Conservation (phyloP, 2,888 invertebrate genomes). For the Cremastobaeus sp. region DNA sequence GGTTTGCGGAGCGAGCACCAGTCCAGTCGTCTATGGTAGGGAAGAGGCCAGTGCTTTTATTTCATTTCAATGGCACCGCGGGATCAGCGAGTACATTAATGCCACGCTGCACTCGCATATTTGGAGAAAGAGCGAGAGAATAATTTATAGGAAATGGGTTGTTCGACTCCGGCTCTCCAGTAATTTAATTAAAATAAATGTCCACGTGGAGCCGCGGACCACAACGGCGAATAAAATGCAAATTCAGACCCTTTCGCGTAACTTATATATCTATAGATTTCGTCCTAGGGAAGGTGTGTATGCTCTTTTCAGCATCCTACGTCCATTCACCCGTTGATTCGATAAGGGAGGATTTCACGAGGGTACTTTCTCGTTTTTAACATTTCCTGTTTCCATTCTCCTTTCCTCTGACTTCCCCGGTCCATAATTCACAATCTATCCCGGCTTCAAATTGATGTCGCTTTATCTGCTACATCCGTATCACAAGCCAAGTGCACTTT, state of each 20-base stretch:
- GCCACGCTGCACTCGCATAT: conserved; percentile 67
- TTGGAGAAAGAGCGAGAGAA: conserved; percentile 70
- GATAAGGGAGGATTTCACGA: conserved; percentile 71
- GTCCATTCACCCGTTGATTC: conserved; percentile 73
- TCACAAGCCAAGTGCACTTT: conserved; percentile 52
- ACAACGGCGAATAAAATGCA: conserved; percentile 78
- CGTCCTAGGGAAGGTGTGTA: conserved; percentile 57
- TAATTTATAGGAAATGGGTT: conserved; percentile 79
- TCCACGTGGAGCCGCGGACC: conserved; percentile 73
- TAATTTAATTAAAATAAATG: conserved; percentile 79
- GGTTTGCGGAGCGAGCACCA: conserved; percentile 53
- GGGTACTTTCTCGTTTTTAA: conserved; percentile 64
- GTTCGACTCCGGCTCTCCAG: conserved; percentile 77
- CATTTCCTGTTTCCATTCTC: conserved; percentile 64
- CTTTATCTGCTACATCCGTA: conserved; percentile 54
- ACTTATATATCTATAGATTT: conserved; percentile 63
- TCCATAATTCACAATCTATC: conserved; percentile 55
- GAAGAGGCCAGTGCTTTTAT: conserved; percentile 73
- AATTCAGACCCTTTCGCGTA: conserved; percentile 76
- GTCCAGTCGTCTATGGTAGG: conserved; percentile 58
- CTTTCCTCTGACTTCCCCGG: conserved; percentile 47
- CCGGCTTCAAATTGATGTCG: conserved; percentile 53
- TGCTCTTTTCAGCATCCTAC: conserved; percentile 65
- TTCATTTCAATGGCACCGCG: conserved; percentile 77
- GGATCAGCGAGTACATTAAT: conserved; percentile 78